A percentile compares a stretch with the other conserved stretches of the same genome.
These are phyloP conservation scores for Scaptomyza flava DNA, from an alignment of 2,888 invertebrate species.

Conservation along the genomic window DNA sequence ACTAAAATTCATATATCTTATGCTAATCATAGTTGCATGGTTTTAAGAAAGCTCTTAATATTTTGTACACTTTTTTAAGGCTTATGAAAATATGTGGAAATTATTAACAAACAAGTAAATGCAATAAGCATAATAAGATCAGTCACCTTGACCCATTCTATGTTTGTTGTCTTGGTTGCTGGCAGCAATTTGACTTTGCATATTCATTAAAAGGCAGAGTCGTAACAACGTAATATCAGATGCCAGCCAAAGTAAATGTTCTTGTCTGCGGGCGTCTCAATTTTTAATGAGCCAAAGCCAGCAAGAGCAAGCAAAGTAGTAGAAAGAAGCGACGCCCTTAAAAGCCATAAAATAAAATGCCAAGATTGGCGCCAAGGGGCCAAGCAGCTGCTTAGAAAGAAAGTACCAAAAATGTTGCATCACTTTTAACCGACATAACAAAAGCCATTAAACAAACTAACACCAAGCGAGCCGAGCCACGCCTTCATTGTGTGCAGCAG, in stretches of 20 bases:
- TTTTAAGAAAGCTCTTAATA: too few relatives aligned
- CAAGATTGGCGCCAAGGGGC: slow-evolving; percentile 53
- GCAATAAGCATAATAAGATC: slow-evolving; percentile 14
- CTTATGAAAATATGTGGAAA: background rate
- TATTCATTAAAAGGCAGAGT: slow-evolving; percentile 24
- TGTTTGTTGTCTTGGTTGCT: background rate
- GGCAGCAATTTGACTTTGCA: slow-evolving; percentile 26
- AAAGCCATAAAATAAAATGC: slow-evolving; percentile 55
- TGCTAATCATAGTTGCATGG: too few relatives aligned
- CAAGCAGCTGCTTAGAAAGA: slow-evolving; percentile 12
- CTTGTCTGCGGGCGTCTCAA: slow-evolving; percentile 54
- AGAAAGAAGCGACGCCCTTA: slow-evolving; percentile 12
- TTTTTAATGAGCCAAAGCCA: slow-evolving; percentile 50
- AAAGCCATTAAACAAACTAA: slow-evolving; percentile 51
- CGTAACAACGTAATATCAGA: slow-evolving; percentile 34
- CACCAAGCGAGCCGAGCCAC: slow-evolving; percentile 21
- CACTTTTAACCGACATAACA: slow-evolving; percentile 39
- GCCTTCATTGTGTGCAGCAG: slow-evolving; percentile 3
- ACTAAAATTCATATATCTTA: too few relatives aligned
- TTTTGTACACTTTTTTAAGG: background rate
- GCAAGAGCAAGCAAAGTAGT: background rate
- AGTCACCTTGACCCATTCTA: background rate
- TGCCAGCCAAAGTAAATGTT: slow-evolving; percentile 43
- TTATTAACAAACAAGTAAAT: background rate
- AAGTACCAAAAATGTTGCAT: slow-evolving; percentile 49